Conservation (phyloP, 2,113 vertebrate species). For the Cyanoderma ruficeps region DNA sequence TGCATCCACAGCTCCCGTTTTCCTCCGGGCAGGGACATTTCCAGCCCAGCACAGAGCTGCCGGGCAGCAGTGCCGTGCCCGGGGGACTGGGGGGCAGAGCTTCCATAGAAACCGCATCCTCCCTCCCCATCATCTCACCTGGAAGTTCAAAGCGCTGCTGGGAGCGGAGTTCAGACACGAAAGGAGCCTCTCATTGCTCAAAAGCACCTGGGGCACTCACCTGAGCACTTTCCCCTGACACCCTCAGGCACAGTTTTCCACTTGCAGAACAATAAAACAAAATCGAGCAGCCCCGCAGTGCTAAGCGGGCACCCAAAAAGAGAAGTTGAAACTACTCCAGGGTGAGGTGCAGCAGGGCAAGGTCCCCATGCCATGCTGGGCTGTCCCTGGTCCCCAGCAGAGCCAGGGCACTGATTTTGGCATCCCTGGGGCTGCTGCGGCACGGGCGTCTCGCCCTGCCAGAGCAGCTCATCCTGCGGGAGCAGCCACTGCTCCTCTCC, state of each 20-base stretch:
- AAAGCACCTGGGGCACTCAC: neutral
- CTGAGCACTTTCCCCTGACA: neutral
- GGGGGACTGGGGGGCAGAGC: fast-evolving
- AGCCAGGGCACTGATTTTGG: fast-evolving
- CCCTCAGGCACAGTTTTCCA: neutral
- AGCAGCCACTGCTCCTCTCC: fast-evolving
- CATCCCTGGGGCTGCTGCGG: neutral
- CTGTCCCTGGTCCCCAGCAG: neutral
- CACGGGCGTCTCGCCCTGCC: fast-evolving
- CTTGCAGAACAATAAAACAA: neutral
- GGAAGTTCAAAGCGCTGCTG: neutral
- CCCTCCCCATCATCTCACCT: neutral
- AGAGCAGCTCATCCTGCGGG: fast-evolving
- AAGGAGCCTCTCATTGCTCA: fast-evolving
- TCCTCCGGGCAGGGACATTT: neutral
- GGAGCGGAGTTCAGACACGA: neutral
- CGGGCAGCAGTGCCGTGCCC: fast-evolving
- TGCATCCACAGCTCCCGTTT: neutral
- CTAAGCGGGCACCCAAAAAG: neutral
- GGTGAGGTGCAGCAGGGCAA: neutral
- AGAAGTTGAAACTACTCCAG: neutral
- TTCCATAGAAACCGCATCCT: neutral
- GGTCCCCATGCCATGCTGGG: fast-evolving
- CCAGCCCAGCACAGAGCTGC: neutral
- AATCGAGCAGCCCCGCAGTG: fast-evolving